Base-by-base conservation (phyloP, 2,888 invertebrate genomes). In the Acleris cristana region DNA sequence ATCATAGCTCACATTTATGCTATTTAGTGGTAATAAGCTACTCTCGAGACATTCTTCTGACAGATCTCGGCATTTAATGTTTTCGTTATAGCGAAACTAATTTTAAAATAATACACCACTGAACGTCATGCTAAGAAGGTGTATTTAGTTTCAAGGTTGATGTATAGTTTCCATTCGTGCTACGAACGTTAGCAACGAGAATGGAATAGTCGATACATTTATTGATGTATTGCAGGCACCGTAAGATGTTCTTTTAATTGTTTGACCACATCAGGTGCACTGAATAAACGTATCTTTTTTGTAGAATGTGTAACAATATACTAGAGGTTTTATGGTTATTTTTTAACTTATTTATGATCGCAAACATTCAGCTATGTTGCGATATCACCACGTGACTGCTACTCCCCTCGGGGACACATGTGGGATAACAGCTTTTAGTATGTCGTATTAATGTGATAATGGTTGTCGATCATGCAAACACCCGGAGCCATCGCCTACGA, bases 381-480 rank as follows among this genome's bases (percentile, higher is more conserved):
- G 26, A 55, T 58, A 56, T 40, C 26, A 56, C 56, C 23, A 23
- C 45, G 45, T 45, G 44, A 57, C 45, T 40, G 45, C 52, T 34
- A 83, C 81, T 80, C 83, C 85, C 79, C 71, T 74, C 72, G 76
- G 79, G 77, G 73, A 79, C 76, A 81, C 79, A 77, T 86, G 83
- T 85, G 83, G 86, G 82, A 81, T 72, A 76, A 40, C 40, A 84
- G 90, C 88, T 89, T 89, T 77, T 89, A 86, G 86, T 88, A 81
- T 85, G 83, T 86, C 86, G 82, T 90, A 92, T 91, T 92, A 92
- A 92, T 92, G 83, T 90, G 81, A 89, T 90, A 86, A 91, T 92
- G 91, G 90, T 92, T 92, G 90, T 92, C 91, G 85, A 89, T 92
- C 91, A 92, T 92, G 92, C 92, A 85, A 88, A 88, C 91, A 78